Evolutionary conservation across 2,113 vertebrate species (phyloP).

Genomic region (Pitta sordida): DNA sequence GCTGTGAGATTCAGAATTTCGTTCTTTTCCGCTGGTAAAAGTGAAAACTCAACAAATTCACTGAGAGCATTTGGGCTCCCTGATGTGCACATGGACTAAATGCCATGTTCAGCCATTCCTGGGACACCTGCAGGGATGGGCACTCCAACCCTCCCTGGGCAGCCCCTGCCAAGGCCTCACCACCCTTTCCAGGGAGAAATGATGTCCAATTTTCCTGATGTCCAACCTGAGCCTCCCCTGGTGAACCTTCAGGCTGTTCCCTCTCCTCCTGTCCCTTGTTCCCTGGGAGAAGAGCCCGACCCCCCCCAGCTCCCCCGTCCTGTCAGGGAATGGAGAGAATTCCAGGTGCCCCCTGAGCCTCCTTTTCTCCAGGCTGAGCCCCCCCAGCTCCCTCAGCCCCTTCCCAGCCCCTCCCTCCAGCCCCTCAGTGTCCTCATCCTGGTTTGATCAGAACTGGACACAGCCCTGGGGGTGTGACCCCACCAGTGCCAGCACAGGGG

Average conservation of each 20-base stretch:
- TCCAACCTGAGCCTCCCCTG: not conserved
- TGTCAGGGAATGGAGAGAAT: not conserved
- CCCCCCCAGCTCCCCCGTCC: not conserved
- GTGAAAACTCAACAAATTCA: not conserved
- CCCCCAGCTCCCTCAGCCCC: not conserved
- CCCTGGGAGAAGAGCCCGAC: not conserved
- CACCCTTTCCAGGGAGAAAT: not conserved
- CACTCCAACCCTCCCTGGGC: not conserved
- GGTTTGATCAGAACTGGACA: not conserved
- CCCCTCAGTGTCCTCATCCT: not conserved
- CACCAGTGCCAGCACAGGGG: not conserved
- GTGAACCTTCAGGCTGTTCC: not conserved
- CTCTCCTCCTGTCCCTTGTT: not conserved
- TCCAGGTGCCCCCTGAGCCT: not conserved
- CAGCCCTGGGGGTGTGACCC: rapidly evolving
- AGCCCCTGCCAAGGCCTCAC: rapidly evolving
- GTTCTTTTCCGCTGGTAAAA: not conserved
- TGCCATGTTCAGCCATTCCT: rapidly evolving
- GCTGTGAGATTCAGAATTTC: not conserved
- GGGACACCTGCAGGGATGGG: not conserved
- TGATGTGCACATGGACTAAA: not conserved
- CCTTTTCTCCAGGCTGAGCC: not conserved
- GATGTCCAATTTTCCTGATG: rapidly evolving
- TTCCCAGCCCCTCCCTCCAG: not conserved
- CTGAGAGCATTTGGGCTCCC: not conserved